Conservation (phyloP, 2,797 vertebrate species). For the Rhinichthys osculus region DNA sequence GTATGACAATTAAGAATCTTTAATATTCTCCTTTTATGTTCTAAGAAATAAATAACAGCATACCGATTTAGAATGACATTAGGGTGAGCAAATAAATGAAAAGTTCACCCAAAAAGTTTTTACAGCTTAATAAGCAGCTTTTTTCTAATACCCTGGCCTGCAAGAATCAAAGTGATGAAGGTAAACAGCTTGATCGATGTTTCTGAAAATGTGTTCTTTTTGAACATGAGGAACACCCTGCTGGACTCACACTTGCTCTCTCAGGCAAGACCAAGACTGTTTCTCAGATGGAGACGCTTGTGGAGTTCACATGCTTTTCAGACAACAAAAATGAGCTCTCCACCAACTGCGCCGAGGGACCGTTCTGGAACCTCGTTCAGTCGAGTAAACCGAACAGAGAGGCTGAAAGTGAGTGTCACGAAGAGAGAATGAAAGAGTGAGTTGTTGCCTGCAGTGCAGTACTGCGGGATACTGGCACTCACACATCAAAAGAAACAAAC, state of each 20-base stretch:
- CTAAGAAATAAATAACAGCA: not conserved
- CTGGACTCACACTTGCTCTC: constrained; percentile 19
- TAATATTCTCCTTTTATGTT: not conserved
- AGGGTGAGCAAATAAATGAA: not conserved
- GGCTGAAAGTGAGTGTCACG: constrained; percentile 61
- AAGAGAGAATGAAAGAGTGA: constrained; percentile 42
- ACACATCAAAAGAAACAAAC: constrained; percentile 58
- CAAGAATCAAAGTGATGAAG: not conserved
- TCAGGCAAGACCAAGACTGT: constrained; percentile 24
- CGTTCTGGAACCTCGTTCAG: constrained; percentile 47
- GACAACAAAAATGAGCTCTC: constrained; percentile 28
- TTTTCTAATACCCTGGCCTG: not conserved
- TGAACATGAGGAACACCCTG: constrained; percentile 18
- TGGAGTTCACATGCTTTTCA: constrained; percentile 33
- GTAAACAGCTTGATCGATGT: not conserved
- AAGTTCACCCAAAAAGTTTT: not conserved
- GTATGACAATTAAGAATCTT: no score
- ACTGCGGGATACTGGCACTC: constrained; percentile 49
- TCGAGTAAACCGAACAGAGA: constrained; percentile 34
- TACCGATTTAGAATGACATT: not conserved
- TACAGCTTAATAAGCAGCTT: not conserved
- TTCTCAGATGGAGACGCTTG: constrained; percentile 24
- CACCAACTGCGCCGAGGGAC: constrained; percentile 32
- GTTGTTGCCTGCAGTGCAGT: constrained; percentile 54
- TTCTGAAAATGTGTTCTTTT: constrained; percentile 8